Evolutionary conservation across 1,140 invertebrate genomes (phyloP).

Genomic region (Polyergus mexicanus): DNA sequence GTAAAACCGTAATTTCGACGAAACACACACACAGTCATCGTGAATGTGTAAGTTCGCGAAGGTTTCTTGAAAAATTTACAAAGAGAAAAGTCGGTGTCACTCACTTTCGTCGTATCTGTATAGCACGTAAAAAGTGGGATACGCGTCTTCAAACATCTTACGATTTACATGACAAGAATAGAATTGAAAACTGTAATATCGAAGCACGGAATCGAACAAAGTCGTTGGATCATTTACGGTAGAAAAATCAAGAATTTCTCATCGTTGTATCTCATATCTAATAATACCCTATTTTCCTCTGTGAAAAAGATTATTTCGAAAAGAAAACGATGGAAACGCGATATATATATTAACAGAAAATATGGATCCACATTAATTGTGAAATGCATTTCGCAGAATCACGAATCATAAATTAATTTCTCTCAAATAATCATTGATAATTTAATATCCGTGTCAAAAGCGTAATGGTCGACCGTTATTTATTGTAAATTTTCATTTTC

Average conservation of each 20-base stretch:
- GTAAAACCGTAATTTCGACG: conserved; percentile 48
- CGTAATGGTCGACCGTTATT: neutral
- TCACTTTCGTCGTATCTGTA: neutral
- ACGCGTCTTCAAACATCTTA: neutral
- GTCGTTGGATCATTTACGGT: neutral
- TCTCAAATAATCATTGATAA: neutral
- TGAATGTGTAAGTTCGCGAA: neutral
- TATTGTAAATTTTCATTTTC: neutral
- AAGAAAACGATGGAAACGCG: neutral
- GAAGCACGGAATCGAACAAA: neutral
- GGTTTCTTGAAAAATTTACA: conserved; percentile 41
- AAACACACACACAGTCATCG: neutral
- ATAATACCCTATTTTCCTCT: neutral
- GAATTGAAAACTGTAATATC: neutral
- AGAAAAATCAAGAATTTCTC: conserved; percentile 7
- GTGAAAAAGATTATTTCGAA: neutral
- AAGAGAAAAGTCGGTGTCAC: neutral
- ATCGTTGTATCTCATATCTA: neutral
- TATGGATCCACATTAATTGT: neutral
- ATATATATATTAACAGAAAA: conserved; percentile 16
- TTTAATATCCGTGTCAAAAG: conserved; percentile 4
- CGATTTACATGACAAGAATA: neutral
- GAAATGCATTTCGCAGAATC: conserved; percentile 18
- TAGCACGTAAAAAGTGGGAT: neutral
- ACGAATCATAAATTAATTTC: conserved; percentile 12